Evolutionary conservation across 2,888 invertebrate species (phyloP), one percentile per base, ranked within the genome.

Genomic region (Troilus luridus): DNA sequence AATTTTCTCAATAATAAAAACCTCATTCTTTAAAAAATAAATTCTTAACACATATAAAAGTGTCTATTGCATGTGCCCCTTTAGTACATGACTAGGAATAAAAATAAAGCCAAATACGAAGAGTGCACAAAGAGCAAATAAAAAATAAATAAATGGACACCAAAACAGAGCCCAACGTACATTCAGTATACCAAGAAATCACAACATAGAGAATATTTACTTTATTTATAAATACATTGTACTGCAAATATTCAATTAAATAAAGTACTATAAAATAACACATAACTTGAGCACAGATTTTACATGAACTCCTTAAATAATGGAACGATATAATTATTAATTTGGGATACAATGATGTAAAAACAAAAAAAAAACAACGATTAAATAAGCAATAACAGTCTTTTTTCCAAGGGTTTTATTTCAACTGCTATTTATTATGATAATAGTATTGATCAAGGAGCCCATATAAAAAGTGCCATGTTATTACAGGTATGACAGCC

Each of bases 91-190:
- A 85, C 90, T 88, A 77, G 56, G 62, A 90, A 58, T 62, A 56
- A 59, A 81, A 59, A 58, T 62, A 27, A 85, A 90, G 77, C 90
- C 77, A 93, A 94, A 94, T 89, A 89, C 89, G 64, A 89, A 94
- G 94, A 94, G 94, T 94, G 94, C 94, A 94, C 94, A 94, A 94
- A 94, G 94, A 94, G 94, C 94, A 93, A 93, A 93, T 92, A 92
- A 91, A 92, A 88, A 88, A 88, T 60, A 64, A 92, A 92, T 92
- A 91, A 91, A 91, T 92, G 94, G 94, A 94, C 95, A 95, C 95
- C 96, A 96, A 96, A 96, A 96, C 95, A 94, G 94, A 94, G 94
- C 94, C 94, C 94, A 94, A 94, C 94, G 94, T 94, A 94, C 88
- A 90, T 81, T 89, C 77, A 89, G 89, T 90, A 90, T 91, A 92